Percentiles rank a stretch among this genome's conserved stretches.
Evolutionary conservation across 2,113 vertebrate species (phyloP).

Genomic region (Leptosomus discolor): DNA sequence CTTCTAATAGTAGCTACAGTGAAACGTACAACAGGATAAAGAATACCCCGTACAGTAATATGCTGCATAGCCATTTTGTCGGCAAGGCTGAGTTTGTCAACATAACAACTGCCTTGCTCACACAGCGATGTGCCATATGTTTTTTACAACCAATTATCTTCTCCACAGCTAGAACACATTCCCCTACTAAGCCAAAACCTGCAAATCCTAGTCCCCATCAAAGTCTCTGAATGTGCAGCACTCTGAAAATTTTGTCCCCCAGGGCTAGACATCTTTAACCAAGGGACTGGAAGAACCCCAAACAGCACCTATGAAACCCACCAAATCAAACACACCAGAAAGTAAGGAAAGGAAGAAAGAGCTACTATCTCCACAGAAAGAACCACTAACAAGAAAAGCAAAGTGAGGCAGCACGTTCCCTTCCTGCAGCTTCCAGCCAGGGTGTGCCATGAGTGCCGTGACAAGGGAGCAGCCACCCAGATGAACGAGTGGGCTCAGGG

Average conservation of each 20-base stretch:
- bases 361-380: not conserved
- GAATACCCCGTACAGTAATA: not conserved
- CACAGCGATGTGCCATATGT: conserved; percentile 32
- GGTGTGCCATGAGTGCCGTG: not conserved
- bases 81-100: conserved; percentile 3
- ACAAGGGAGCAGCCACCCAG: not conserved
- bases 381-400: not conserved
- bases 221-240: not conserved
- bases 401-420: not conserved
- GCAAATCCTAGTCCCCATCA: not conserved
- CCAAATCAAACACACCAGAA: not conserved
- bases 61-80: not conserved
- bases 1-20: not conserved
- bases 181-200: not conserved
- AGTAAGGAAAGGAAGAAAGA: not conserved
- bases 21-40: not conserved
- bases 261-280: not conserved
- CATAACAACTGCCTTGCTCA: conserved; percentile 27
- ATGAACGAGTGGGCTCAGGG: not conserved
- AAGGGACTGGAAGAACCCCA: not conserved
- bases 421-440: not conserved
- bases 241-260: not conserved
- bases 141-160: conserved; percentile 45
- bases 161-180: not conserved
- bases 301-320: not conserved